phyloP scores from a whole-genome alignment of 1,140 invertebrate genomes.

The roundworm (Caenorhabditis elegans) region DNA sequence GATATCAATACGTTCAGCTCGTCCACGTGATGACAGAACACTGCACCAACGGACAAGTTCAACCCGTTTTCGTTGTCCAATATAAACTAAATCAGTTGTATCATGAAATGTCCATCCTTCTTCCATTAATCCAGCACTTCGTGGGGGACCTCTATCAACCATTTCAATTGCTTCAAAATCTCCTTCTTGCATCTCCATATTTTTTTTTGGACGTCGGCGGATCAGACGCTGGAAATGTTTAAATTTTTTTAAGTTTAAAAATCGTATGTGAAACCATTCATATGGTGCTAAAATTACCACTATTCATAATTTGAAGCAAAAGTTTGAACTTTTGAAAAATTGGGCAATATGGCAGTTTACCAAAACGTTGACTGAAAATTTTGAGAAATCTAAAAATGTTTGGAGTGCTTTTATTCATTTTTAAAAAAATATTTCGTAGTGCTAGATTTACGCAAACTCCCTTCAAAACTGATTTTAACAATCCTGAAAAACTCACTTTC shows the following conservation, averaged over 20 bases:
- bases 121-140: slow-evolving; percentile 27
- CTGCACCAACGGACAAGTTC: slow-evolving; percentile 64
- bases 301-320: too few relatives aligned
- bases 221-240: slow-evolving; percentile 32
- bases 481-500: slow-evolving; percentile 22
- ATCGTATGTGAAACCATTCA: neutral
- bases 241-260: neutral
- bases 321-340: too few relatives aligned
- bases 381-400: too few relatives aligned
- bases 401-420: too few relatives aligned
- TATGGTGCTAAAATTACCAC: too few relatives aligned
- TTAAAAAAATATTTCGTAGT: too few relatives aligned
- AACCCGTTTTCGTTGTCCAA: slow-evolving; percentile 60
- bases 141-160: slow-evolving; percentile 43
- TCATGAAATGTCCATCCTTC: slow-evolving; percentile 61
- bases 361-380: too few relatives aligned
- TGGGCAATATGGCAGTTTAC: too few relatives aligned
- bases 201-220: slow-evolving; percentile 42
- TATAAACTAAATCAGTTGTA: slow-evolving; percentile 59
- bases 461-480: too few relatives aligned
- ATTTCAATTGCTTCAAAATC: slow-evolving; percentile 48
- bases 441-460: too few relatives aligned
- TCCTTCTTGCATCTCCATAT: slow-evolving; percentile 36
- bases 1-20: slow-evolving; percentile 66
- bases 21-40: slow-evolving; percentile 60